Conservation (phyloP, 2,888 invertebrate species). For the Sinodicranocentrus sp. region DNA sequence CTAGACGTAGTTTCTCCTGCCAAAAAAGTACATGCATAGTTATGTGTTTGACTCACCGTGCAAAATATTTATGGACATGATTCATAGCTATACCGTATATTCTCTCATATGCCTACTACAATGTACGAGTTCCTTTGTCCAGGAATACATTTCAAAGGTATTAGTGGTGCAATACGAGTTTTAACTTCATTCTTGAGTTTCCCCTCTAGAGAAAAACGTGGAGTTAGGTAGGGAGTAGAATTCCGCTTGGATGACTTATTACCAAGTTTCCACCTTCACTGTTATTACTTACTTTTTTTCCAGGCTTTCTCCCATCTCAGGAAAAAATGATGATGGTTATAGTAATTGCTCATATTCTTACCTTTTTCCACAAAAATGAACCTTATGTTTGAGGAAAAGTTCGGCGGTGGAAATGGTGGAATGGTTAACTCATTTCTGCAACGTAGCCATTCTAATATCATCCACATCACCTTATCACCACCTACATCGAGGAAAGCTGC, state of each 20-base stretch:
- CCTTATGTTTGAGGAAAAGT: slow-evolving; percentile 30
- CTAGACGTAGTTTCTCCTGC: not conserved
- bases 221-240: slow-evolving; percentile 33
- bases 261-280: slow-evolving; percentile 28
- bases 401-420: too few relatives aligned
- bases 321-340: slow-evolving; percentile 4
- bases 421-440: not conserved
- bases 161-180: too few relatives aligned
- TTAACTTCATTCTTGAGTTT: too few relatives aligned
- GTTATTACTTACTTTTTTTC: slow-evolving; percentile 26
- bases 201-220: not conserved
- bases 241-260: slow-evolving; percentile 63
- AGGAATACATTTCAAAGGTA: too few relatives aligned
- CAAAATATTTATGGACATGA: slow-evolving; percentile 24
- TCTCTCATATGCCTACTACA: not conserved
- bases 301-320: not conserved
- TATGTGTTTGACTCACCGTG: too few relatives aligned
- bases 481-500: too few relatives aligned
- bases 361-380: slow-evolving; percentile 35
- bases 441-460: too few relatives aligned
- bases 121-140: not conserved
- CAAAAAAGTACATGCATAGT: too few relatives aligned
- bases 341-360: slow-evolving; percentile 4
- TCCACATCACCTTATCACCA: too few relatives aligned
- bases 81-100: too few relatives aligned